These are phyloP conservation scores for Metacarcinus magister DNA, from an alignment of 2,888 invertebrate genomes.

Conservation along the genomic window DNA sequence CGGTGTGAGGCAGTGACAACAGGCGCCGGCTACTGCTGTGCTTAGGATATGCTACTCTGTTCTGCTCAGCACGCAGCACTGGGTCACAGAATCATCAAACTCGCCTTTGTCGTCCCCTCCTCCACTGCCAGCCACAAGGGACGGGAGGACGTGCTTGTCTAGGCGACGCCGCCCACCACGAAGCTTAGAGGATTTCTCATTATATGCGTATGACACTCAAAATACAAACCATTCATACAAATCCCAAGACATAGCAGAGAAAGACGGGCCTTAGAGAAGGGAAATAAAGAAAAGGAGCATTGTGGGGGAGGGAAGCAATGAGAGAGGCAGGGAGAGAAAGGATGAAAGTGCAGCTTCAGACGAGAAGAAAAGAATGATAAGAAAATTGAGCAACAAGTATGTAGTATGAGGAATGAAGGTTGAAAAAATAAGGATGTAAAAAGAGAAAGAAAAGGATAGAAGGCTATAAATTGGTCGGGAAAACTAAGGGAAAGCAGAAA, in stretches of 20 bases:
- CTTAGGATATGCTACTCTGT: not conserved
- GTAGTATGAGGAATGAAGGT: not conserved
- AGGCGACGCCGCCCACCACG: slow-evolving; percentile 55
- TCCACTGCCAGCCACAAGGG: not conserved
- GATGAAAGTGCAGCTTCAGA: not conserved
- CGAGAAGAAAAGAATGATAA: not conserved
- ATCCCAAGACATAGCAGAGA: not conserved
- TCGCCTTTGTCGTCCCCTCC: not conserved
- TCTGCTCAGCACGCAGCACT: not conserved
- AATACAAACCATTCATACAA: slow-evolving; percentile 70
- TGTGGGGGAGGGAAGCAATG: not conserved
- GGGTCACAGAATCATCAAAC: not conserved
- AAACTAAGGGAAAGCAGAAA: not conserved
- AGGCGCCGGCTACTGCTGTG: slow-evolving; percentile 17
- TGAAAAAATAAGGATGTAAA: not conserved
- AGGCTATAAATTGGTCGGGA: not conserved
- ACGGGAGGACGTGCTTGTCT: slow-evolving; percentile 56
- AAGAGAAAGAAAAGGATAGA: not conserved
- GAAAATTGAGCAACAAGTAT: not conserved
- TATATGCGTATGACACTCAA: slow-evolving; percentile 68
- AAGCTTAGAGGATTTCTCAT: slow-evolving; percentile 60
- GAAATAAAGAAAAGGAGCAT: not conserved
- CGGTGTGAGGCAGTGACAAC: slow-evolving; percentile 66
- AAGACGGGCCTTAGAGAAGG: not conserved
- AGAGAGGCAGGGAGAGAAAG: slow-evolving; percentile 6